These are phyloP conservation scores for Amphibalanus amphitrite DNA, from an alignment of 1,140 invertebrate species.

Conservation along the genomic window DNA sequence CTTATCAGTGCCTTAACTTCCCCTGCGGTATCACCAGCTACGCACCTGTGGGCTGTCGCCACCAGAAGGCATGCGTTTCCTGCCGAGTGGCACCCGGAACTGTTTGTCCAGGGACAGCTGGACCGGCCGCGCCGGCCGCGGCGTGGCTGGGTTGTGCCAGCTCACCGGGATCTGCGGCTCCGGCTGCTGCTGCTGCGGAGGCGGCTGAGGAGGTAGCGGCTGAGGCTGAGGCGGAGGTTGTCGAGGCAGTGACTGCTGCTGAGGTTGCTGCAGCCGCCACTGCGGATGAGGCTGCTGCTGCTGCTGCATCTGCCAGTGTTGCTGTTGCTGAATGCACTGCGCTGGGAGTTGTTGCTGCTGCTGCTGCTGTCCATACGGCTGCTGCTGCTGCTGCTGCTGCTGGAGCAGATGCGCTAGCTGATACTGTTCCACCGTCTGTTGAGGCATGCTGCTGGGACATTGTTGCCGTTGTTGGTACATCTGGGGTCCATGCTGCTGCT, in stretches of 20 bases:
- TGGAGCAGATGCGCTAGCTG: too few species aligned
- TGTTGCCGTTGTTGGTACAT: not conserved
- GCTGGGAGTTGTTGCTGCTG: not conserved
- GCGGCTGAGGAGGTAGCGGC: not conserved
- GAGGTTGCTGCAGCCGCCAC: not conserved
- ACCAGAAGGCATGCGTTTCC: not conserved
- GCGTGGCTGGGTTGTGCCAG: not conserved
- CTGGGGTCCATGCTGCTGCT: not conserved
- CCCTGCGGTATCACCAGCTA: too few species aligned
- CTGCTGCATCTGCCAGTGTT: too few species aligned
- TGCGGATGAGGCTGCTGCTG: not conserved
- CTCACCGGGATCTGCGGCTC: not conserved
- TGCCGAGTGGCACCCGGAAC: not conserved
- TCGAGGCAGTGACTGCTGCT: too few species aligned
- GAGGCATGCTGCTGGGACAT: too few species aligned
- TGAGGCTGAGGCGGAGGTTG: too few species aligned
- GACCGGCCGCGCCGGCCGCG: too few species aligned
- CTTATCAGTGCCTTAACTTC: too few species aligned
- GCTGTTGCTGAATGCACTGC: not conserved
- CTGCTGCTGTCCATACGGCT: not conserved
- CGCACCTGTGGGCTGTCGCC: not conserved
- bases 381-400: too few species aligned
- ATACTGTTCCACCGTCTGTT: not conserved
- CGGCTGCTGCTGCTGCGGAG: too few species aligned
- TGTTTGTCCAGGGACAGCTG: not conserved